phyloP scores from a whole-genome alignment of 2,888 invertebrate genomes.

The Craniophora ligustri region DNA sequence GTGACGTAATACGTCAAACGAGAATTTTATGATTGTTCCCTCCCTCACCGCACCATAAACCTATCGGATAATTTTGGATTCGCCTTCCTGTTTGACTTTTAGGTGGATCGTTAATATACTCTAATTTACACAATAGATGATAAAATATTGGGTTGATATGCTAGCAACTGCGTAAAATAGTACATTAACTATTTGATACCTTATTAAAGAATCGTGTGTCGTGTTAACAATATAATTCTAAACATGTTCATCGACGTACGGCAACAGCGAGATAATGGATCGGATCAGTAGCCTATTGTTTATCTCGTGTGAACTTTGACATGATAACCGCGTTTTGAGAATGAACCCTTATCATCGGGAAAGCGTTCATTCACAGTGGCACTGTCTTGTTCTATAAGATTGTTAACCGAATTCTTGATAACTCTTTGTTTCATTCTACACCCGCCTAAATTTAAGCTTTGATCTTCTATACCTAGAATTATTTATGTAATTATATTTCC shows the following conservation, averaged over 20 bases:
- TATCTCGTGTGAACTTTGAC: conserved; percentile 81
- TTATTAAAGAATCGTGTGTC: too few species aligned
- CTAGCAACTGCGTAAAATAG: neutral
- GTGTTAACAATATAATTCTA: conserved; percentile 4
- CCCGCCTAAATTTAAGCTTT: conserved; percentile 20
- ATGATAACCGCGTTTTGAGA: conserved; percentile 77
- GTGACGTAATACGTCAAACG: conserved; percentile 52
- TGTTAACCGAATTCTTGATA: conserved; percentile 31
- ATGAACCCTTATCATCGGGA: conserved; percentile 77
- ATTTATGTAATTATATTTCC: too few species aligned
- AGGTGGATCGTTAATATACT: neutral
- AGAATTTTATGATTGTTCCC: conserved; percentile 53
- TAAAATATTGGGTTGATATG: neutral
- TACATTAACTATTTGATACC: too few species aligned
- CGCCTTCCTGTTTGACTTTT: conserved; percentile 44
- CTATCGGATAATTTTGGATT: conserved; percentile 45
- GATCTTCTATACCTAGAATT: too few species aligned
- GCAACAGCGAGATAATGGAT: conserved; percentile 41
- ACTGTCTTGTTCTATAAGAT: conserved; percentile 51
- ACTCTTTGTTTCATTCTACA: conserved; percentile 10
- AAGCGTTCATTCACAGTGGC: conserved; percentile 79
- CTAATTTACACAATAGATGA: neutral
- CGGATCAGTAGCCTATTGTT: conserved; percentile 58
- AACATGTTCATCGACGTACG: conserved; percentile 17
- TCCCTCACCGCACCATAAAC: conserved; percentile 33